Evolutionary conservation across 2,888 invertebrate species (phyloP), one percentile per base, ranked within the genome.

Genomic region (Hypomecis punctinalis): DNA sequence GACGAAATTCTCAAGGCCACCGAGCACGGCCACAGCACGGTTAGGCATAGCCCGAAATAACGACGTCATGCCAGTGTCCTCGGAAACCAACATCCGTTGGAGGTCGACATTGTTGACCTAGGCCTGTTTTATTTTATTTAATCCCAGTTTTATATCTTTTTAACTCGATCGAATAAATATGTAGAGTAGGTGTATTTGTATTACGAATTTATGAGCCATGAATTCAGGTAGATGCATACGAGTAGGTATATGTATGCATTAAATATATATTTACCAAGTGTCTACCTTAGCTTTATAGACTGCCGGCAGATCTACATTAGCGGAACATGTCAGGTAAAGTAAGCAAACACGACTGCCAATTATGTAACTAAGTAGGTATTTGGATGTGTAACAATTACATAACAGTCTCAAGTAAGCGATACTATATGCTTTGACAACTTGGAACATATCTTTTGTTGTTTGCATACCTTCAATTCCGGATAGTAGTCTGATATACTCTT

Each of bases 1-100:
- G 74, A 79, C 79, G 72, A 79, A 81, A 80, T 75, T 68, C 67
- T 76, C 81, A 84, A 87, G 86, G 85, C 68, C 64, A 69, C 64
- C 60, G 63, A 61, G 63, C 42, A 56, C 53, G 46, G 52, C 57
- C 43, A 49, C 66, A 67, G 55, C 46, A 60, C 52, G 61, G 66
- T 66, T 23, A 23, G 23, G 23, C 3, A 43, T 51, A 60, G 55
- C 53, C 39, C 48, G n/a, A 61, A 58, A 47, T 13, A 43, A n/a
- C 37, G 46, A 51, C 49, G 49, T 51, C 36, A 59, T 49, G n/a
- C 0, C 23, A 51, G 13, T 54, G 39, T 46, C 49, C 42, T 52
- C 56, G 55, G 59, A 64, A 64, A 51, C 54, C 33, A n/a, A 49
- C 46, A 60, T 63, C 64, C 59, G 59, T 33, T 47, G 42, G n/a